Percentiles rank a stretch among this genome's conserved stretches.
phyloP scores from a whole-genome alignment of 2,888 invertebrate genomes.

The Epirrita christyi region DNA sequence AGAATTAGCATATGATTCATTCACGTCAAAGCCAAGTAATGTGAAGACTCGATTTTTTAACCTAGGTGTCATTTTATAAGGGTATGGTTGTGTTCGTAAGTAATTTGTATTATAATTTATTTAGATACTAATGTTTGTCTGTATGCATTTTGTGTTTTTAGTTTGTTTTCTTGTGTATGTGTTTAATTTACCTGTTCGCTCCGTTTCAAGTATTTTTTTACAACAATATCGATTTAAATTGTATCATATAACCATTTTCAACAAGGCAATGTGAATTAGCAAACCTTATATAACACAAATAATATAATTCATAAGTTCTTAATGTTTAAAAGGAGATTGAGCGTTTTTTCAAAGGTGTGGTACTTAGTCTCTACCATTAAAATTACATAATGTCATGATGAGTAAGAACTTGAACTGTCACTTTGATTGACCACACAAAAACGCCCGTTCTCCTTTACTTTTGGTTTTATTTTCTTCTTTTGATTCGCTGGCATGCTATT shows the following conservation, averaged over 20 bases:
- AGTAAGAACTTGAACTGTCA: neutral
- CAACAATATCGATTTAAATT: neutral
- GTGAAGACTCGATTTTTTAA: no score
- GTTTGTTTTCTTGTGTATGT: conserved; percentile 34
- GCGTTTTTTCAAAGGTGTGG: neutral
- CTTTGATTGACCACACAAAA: neutral
- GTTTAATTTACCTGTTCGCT: conserved; percentile 20
- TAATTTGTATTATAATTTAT: conserved; percentile 25
- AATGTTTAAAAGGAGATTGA: neutral
- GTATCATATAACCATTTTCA: neutral
- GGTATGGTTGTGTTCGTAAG: conserved; percentile 29
- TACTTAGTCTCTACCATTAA: no score
- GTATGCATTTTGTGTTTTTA: conserved; percentile 35
- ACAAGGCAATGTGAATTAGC: neutral
- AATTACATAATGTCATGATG: no score
- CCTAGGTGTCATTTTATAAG: conserved; percentile 15
- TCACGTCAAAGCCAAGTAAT: no score
- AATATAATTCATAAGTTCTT: no score
- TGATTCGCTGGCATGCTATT: conserved; percentile 13
- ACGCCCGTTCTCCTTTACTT: conserved; percentile 11
- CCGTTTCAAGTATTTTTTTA: neutral
- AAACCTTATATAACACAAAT: neutral
- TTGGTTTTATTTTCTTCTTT: neutral
- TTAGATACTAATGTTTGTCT: conserved; percentile 17
- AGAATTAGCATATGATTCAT: no score